Conservation (phyloP, 1,140 invertebrate genomes). For the Trypoxylus dichotomus region DNA sequence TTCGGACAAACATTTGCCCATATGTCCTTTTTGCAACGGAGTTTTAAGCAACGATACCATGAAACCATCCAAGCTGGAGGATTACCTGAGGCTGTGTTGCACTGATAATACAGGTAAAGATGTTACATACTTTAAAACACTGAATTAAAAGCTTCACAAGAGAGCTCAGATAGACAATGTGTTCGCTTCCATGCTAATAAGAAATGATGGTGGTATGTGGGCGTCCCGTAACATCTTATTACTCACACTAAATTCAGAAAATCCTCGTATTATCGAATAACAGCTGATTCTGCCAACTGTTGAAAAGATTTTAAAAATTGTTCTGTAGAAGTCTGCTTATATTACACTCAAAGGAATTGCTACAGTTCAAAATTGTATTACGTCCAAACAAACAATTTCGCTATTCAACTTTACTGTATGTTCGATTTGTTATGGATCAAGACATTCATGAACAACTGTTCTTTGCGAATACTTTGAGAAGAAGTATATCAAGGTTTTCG, state of each 20-base stretch:
- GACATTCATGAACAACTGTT: no score
- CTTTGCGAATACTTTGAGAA: no score
- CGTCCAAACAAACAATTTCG: constrained; percentile 29
- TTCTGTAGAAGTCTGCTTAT: background rate
- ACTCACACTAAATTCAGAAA: background rate
- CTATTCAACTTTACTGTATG: no score
- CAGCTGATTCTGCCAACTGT: constrained; percentile 37
- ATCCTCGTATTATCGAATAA: constrained; percentile 38
- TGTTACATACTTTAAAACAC: background rate
- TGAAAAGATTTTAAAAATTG: constrained; percentile 36
- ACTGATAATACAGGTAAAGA: background rate
- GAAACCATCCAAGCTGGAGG: constrained; percentile 49
- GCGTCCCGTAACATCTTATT: background rate
- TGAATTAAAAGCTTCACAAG: background rate
- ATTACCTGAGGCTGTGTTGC: constrained; percentile 11
- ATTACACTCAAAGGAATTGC: background rate
- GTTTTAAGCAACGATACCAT: constrained; percentile 49
- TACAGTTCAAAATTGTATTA: background rate
- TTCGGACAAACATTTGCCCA: constrained; percentile 34
- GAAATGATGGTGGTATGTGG: background rate
- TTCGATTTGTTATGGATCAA: no score
- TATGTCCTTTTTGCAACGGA: constrained; percentile 45
- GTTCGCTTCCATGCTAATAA: background rate
- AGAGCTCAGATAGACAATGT: background rate
- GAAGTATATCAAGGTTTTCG: no score